Percentiles rank a stretch among this genome's conserved stretches.
Conservation (phyloP, 2,797 vertebrate species). For the Siniperca undulata region DNA sequence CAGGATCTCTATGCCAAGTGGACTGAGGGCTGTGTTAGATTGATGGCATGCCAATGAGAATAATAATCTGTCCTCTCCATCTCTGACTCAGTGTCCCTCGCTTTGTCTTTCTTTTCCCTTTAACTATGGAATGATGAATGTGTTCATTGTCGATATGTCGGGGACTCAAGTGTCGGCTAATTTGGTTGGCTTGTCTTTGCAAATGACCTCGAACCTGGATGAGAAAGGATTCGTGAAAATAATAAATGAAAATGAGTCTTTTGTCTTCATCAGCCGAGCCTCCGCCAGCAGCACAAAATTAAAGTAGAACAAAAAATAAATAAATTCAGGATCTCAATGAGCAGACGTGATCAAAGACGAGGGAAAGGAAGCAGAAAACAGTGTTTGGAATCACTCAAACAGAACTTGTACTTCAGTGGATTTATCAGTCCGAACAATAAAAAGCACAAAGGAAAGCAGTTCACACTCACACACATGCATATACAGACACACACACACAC, state of each 20-base stretch:
- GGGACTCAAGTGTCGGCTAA: conserved; percentile 25
- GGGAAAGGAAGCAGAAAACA: conserved; percentile 20
- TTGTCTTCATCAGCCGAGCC: conserved; percentile 5
- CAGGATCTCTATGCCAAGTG: conserved; percentile 29
- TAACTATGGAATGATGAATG: conserved; percentile 61
- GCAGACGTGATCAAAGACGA: conserved; percentile 51
- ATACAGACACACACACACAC: conserved; percentile 9
- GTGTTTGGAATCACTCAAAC: conserved; percentile 33
- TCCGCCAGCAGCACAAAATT: neutral
- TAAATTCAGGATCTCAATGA: conserved; percentile 20
- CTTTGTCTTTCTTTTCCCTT: conserved; percentile 37
- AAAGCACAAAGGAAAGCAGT: conserved; percentile 30
- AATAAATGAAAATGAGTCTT: conserved; percentile 34
- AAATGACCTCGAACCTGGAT: conserved; percentile 41
- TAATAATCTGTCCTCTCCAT: conserved; percentile 57
- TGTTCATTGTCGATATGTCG: conserved; percentile 24
- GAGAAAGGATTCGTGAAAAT: conserved; percentile 25
- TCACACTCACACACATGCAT: conserved; percentile 20
- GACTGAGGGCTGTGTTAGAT: conserved; percentile 45
- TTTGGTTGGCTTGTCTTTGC: conserved; percentile 34
- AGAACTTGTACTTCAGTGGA: conserved; percentile 34
- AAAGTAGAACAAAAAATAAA: conserved; percentile 13
- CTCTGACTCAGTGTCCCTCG: conserved; percentile 49
- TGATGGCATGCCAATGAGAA: conserved; percentile 51
- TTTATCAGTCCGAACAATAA: conserved; percentile 40